phyloP scores from a whole-genome alignment of 2,888 invertebrate genomes.

The Lacanobia wlatinum region DNA sequence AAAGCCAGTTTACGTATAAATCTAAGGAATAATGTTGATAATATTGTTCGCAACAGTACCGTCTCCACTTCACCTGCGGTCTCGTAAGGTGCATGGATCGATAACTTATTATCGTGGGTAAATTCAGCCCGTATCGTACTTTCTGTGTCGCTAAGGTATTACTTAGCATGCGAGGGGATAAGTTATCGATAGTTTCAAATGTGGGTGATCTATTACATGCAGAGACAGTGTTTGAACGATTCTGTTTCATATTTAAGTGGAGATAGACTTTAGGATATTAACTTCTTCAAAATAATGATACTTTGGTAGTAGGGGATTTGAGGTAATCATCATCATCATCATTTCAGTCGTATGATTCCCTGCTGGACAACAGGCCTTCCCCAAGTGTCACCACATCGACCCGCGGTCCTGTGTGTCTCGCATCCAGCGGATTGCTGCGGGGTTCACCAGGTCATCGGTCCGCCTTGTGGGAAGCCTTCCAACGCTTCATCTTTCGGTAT shows the following conservation, averaged over 20 bases:
- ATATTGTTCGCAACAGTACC: constrained; percentile 8
- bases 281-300: too few species aligned
- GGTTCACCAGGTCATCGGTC: too few species aligned
- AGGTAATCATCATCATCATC: too few species aligned
- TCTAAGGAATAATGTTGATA: not conserved
- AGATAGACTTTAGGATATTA: not conserved
- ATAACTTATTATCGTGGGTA: constrained; percentile 57
- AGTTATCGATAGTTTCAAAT: constrained; percentile 27
- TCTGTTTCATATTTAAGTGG: not conserved
- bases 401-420: too few species aligned
- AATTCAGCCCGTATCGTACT: constrained; percentile 46
- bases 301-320: too few species aligned
- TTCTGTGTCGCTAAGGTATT: constrained; percentile 37
- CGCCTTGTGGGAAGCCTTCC: too few species aligned
- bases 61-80: constrained; percentile 21
- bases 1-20: constrained; percentile 1
- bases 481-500: too few species aligned
- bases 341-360: too few species aligned
- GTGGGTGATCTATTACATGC: constrained; percentile 16
- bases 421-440: too few species aligned
- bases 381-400: too few species aligned
- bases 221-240: not conserved
- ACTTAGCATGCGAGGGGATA: constrained; percentile 50
- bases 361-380: too few species aligned
- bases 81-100: constrained; percentile 53